Base-by-base conservation (phyloP, 2,888 invertebrate species). In the Nyleta sp. region DNA sequence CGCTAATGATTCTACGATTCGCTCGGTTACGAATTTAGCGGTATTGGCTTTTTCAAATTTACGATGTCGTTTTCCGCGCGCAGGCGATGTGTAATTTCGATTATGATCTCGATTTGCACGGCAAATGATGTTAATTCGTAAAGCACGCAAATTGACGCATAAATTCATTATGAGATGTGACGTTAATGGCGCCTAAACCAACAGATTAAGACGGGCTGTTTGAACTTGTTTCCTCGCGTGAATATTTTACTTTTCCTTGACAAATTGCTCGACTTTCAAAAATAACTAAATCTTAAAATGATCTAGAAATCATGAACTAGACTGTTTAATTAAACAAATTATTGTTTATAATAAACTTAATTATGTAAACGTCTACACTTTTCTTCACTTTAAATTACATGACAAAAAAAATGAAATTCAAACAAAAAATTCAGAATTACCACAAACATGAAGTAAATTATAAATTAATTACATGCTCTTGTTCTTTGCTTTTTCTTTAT, bases 21-120 rank as follows among this genome's bases (percentile, higher is more conserved):
- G 67, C 59, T 60, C 59, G 68, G 57, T 50, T 78, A 71, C 71
- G 68, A 75, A 79, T 75, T 72, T 50, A 42, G 46, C 68, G 46
- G 75, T 64, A 72, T 79, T 68, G 79, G 68, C 68, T 75, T 79
- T 75, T 79, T 79, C 72, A 33, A 72, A 79, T 75, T 72, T 79
- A 79, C 42, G 75, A 72, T 62, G 71, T 60, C 71, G 40, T 75
- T 79, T 65, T 74, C 70, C 65, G 17, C 38, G 70, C 65, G 52
- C 64, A 22, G 20, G 44, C 64, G 53, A 72, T 42, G 71, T 67
- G 71, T 75, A 67, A 75, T 79, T 79, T 71, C 71, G 79, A 75
- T 79, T 75, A 79, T 79, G 74, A 72, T 75, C 67, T 17, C 75
- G 65, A 75, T 79, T 75, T 35, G 57, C 35, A 17, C 33, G 53